Conservation (phyloP, 92 coral and sea anemone species). For the Pocillopora meandrina region DNA sequence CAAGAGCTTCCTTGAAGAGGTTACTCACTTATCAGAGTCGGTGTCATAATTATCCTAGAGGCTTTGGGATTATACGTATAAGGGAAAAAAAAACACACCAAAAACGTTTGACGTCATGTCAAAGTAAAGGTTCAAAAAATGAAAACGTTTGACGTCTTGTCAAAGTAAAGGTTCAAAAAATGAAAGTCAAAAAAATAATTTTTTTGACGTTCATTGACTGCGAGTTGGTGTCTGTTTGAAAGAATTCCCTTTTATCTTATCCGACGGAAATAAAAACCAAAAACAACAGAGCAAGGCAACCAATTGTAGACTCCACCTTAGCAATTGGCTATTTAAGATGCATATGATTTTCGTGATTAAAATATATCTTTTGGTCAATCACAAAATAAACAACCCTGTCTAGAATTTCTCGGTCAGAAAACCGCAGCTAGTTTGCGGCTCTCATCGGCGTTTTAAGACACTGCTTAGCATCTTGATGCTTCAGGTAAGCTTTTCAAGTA, state of each 20-base stretch:
- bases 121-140: too few relatives aligned
- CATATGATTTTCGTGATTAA: background rate
- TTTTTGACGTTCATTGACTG: background rate
- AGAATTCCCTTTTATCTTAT: background rate
- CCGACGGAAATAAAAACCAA: background rate
- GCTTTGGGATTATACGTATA: too few relatives aligned
- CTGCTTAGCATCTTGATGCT: background rate
- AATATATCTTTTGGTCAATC: conserved; percentile 5
- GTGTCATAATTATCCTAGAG: too few relatives aligned
- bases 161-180: too few relatives aligned
- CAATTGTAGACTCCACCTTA: background rate
- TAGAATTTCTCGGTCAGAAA: background rate
- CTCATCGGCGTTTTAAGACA: background rate
- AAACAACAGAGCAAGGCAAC: background rate
- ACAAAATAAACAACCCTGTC: conserved; percentile 1
- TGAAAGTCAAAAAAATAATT: background rate
- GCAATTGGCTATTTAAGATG: conserved; percentile 11
- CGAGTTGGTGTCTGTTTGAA: background rate
- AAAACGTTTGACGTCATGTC: too few relatives aligned
- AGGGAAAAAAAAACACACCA: too few relatives aligned
- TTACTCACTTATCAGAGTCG: too few relatives aligned
- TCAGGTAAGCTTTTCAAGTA: conserved; percentile 10
- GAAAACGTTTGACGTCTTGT: too few relatives aligned
- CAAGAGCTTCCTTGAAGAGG: too few relatives aligned
- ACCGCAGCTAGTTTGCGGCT: background rate